These are phyloP conservation scores for Nemapogon koenigi DNA, from an alignment of 2,888 invertebrate genomes.

Conservation along the genomic window DNA sequence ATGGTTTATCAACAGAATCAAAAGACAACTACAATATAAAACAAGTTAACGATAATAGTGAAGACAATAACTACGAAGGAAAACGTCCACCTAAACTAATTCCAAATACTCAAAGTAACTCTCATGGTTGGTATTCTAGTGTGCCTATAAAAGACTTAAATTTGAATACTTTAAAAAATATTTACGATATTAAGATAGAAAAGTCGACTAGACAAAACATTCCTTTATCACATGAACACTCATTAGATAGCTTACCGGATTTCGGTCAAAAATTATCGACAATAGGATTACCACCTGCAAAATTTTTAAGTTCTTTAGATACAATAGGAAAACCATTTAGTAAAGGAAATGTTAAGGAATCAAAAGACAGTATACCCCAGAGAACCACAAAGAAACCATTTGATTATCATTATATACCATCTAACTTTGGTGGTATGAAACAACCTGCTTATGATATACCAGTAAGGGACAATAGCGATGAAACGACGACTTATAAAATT, in stretches of 20 bases:
- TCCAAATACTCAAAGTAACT: slow-evolving; percentile 46
- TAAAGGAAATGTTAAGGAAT: slow-evolving; percentile 21
- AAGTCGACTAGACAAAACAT: slow-evolving; percentile 47
- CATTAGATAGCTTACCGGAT: slow-evolving; percentile 30
- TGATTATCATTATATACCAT: slow-evolving; percentile 38
- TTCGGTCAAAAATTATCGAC: slow-evolving; percentile 49
- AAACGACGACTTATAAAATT: slow-evolving; percentile 32
- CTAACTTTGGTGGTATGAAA: slow-evolving; percentile 32
- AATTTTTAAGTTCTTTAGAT: slow-evolving; percentile 22
- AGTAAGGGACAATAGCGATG: slow-evolving; percentile 45
- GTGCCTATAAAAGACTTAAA: slow-evolving; percentile 28
- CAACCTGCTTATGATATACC: slow-evolving; percentile 56
- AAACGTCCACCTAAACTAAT: slow-evolving; percentile 41
- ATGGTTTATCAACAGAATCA: slow-evolving; percentile 21
- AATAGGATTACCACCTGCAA: slow-evolving; percentile 45
- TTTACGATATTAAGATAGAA: slow-evolving; percentile 43
- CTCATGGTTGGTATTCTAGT: slow-evolving; percentile 57
- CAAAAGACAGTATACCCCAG: slow-evolving; percentile 13
- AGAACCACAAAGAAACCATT: slow-evolving; percentile 30
- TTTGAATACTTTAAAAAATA: slow-evolving; percentile 27
- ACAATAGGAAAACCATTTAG: slow-evolving; percentile 43
- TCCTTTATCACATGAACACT: slow-evolving; percentile 38
- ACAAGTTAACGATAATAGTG: slow-evolving; percentile 30
- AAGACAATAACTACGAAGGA: slow-evolving; percentile 26
- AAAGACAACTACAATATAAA: slow-evolving; percentile 22